Evolutionary conservation across 2,888 invertebrate species (phyloP).

Genomic region (Xylota segnis): DNA sequence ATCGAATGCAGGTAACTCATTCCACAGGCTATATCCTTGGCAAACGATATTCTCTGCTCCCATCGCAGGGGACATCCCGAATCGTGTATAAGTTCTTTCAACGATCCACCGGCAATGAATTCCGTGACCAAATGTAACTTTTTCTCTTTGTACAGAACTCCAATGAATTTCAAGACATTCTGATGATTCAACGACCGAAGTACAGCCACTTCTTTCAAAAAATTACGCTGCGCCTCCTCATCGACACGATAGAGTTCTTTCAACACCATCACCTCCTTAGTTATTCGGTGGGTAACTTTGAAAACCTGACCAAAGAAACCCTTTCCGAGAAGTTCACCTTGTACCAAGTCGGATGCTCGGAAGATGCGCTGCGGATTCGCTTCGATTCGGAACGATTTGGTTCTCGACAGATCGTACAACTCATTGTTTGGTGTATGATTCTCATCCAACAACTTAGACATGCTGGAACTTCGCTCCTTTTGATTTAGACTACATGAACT

Average conservation of each 20-base stretch:
- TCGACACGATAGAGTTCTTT: constrained; percentile 97
- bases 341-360: constrained; percentile 94
- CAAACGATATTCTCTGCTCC: constrained; percentile 92
- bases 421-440: constrained; percentile 84
- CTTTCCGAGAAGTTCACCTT: constrained; percentile 95
- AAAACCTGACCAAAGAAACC: constrained; percentile 98
- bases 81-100: constrained; percentile 94
- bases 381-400: constrained; percentile 92
- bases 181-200: constrained; percentile 94
- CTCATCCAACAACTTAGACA: constrained; percentile 93
- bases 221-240: constrained; percentile 97
- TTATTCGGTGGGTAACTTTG: constrained; percentile 95
- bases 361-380: constrained; percentile 90
- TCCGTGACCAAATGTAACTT: constrained; percentile 96
- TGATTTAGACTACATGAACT: constrained; percentile 85
- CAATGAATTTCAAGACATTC: constrained; percentile 95
- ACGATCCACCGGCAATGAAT: constrained; percentile 95
- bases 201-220: constrained; percentile 97
- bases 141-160: constrained; percentile 96
- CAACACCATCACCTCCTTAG: constrained; percentile 97
- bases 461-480: constrained; percentile 93
- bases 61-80: constrained; percentile 89
- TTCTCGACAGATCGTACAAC: constrained; percentile 91
- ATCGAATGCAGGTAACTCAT: constrained; percentile 97
- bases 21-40: constrained; percentile 96